phyloP scores from a whole-genome alignment of 2,888 invertebrate species.

The Boloria euphrosyne region DNA sequence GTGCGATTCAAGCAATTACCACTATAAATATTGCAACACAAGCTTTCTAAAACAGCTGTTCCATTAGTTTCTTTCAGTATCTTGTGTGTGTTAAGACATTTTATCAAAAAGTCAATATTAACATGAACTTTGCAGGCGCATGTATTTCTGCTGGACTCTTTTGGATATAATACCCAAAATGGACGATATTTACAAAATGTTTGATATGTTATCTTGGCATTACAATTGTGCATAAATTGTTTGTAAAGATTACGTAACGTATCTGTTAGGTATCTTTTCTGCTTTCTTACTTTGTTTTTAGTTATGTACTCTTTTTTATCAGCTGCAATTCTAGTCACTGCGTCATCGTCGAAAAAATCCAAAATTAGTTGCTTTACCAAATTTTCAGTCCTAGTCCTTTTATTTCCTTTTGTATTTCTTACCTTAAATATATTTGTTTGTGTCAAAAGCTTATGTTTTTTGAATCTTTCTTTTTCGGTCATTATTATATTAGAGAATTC shows the following conservation, averaged over 20 bases:
- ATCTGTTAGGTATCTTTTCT: slow-evolving; percentile 32
- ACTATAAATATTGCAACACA: slow-evolving; percentile 35
- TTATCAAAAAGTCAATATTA: slow-evolving; percentile 32
- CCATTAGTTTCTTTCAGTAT: slow-evolving; percentile 32
- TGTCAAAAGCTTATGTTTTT: slow-evolving; percentile 3
- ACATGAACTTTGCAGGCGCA: slow-evolving; percentile 37
- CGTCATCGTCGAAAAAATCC: slow-evolving; percentile 35
- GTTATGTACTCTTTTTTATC: slow-evolving; percentile 35
- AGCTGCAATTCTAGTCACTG: slow-evolving; percentile 28
- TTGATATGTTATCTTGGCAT: slow-evolving; percentile 26
- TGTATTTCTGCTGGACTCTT: slow-evolving; percentile 28
- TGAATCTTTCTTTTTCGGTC: slow-evolving; percentile 12
- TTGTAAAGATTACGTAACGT: slow-evolving; percentile 31
- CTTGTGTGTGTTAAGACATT: slow-evolving; percentile 32
- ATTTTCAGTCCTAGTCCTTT: no score
- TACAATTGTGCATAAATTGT: slow-evolving; percentile 20
- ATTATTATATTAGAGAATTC: neutral
- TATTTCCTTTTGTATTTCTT: slow-evolving; percentile 9
- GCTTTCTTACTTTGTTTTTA: slow-evolving; percentile 25
- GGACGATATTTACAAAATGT: slow-evolving; percentile 37
- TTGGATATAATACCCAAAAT: slow-evolving; percentile 39
- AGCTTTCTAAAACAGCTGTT: slow-evolving; percentile 29
- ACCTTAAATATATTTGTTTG: neutral
- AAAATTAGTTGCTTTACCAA: slow-evolving; percentile 27
- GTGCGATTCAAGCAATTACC: slow-evolving; percentile 36